Evolutionary conservation across 2,888 invertebrate genomes (phyloP).

Genomic region (Drosophila lacicola): DNA sequence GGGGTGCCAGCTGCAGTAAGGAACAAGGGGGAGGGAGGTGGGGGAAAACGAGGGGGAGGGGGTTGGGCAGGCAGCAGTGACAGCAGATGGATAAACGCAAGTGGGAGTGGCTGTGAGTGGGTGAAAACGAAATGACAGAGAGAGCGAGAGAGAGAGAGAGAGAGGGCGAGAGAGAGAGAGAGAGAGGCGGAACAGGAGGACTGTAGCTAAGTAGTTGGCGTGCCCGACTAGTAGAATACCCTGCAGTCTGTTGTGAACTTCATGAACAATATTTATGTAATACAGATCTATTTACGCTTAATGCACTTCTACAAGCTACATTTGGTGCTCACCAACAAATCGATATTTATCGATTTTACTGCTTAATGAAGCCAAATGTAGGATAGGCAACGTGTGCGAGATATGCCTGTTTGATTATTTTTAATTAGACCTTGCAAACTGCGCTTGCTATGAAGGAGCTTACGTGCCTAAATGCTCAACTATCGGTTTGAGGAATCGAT

Average conservation of each 20-base stretch:
- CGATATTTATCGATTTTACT: neutral
- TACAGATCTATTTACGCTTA: too few species aligned
- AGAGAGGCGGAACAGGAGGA: neutral
- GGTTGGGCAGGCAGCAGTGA: neutral
- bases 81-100: conserved; percentile 1
- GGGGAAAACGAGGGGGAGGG: neutral
- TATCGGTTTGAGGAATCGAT: neutral
- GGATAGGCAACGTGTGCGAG: too few species aligned
- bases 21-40: neutral
- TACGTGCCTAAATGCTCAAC: too few species aligned
- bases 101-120: neutral
- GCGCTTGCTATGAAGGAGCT: too few species aligned
- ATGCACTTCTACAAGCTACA: too few species aligned
- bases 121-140: neutral
- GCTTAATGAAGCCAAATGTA: too few species aligned
- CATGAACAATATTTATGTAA: neutral
- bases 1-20: neutral
- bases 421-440: too few species aligned
- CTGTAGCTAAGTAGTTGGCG: conserved; percentile 7
- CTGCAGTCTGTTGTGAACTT: neutral
- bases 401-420: too few species aligned
- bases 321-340: neutral
- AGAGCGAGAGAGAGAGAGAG: neutral
- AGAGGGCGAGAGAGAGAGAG: neutral
- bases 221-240: conserved; percentile 2